Evolutionary conservation across 1,140 invertebrate genomes (phyloP).

Genomic region (Rhagoletis zephyria): DNA sequence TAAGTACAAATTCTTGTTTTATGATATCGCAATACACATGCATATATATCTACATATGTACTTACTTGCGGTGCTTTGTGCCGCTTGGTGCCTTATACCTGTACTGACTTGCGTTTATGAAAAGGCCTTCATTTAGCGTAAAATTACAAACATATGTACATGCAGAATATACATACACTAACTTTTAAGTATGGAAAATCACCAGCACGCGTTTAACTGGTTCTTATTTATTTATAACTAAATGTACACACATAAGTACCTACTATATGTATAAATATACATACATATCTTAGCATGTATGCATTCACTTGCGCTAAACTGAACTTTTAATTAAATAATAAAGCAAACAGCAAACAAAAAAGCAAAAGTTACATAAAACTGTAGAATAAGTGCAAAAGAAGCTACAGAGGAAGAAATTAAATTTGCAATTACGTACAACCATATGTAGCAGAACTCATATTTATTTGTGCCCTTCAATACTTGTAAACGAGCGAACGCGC

Average conservation of each 20-base stretch:
- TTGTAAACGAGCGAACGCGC: too few species aligned
- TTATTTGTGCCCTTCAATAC: not conserved
- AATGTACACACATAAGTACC: not conserved
- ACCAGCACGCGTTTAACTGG: conserved; percentile 14
- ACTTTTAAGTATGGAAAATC: not conserved
- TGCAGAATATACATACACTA: not conserved
- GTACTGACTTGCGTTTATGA: not conserved
- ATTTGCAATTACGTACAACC: conserved; percentile 22
- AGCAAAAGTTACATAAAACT: conserved; percentile 1
- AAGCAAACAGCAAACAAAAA: not conserved
- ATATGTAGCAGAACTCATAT: not conserved
- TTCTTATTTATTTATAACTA: not conserved
- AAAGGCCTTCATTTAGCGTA: not conserved
- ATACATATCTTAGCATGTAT: not conserved
- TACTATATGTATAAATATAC: not conserved
- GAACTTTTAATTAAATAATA: conserved; percentile 45
- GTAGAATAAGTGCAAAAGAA: not conserved
- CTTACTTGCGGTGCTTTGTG: not conserved
- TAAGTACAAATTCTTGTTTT: too few species aligned
- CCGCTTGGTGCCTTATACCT: not conserved
- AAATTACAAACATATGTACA: not conserved
- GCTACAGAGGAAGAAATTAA: not conserved
- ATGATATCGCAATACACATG: too few species aligned
- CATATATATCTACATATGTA: not conserved
- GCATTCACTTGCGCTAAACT: not conserved